Conservation (phyloP, 2,113 vertebrate genomes). For the Misgurnus anguillicaudatus region DNA sequence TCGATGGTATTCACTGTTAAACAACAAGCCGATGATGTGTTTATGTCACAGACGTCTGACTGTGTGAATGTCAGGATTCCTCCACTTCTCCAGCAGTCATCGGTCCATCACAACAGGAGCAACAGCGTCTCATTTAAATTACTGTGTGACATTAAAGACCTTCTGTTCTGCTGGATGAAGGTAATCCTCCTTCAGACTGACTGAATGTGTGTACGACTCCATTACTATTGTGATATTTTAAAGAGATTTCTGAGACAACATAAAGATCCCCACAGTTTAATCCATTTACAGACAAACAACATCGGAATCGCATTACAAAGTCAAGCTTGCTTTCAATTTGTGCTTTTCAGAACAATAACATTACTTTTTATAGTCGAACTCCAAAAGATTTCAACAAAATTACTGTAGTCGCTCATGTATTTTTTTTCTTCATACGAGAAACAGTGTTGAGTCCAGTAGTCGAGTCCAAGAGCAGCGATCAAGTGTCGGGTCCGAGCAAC, state of each 20-base stretch:
- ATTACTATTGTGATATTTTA: slow-evolving; percentile 28
- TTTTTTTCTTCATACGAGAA: too few relatives aligned
- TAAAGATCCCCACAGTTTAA: slow-evolving; percentile 1
- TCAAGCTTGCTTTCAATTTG: neutral
- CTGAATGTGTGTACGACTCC: neutral
- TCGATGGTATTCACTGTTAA: neutral
- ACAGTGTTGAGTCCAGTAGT: too few relatives aligned
- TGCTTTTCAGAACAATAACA: too few relatives aligned
- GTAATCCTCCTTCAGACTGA: slow-evolving; percentile 11
- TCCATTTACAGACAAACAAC: neutral
- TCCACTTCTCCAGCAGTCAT: slow-evolving; percentile 21
- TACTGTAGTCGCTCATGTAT: too few relatives aligned
- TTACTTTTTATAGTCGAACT: neutral
- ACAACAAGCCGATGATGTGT: slow-evolving; percentile 22
- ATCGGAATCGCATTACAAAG: slow-evolving; percentile 1
- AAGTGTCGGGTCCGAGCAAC: too few relatives aligned
- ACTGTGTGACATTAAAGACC: slow-evolving; percentile 18
- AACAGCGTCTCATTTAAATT: slow-evolving; percentile 8
- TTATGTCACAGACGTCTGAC: neutral
- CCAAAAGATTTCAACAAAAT: too few relatives aligned
- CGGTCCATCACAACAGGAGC: slow-evolving; percentile 19
- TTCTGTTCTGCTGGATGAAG: slow-evolving; percentile 15
- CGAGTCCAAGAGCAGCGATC: too few relatives aligned
- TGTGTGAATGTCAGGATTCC: slow-evolving; percentile 12
- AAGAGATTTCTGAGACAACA: slow-evolving; percentile 7